Base-by-base conservation (phyloP, 2,888 invertebrate genomes). In the Leptodirus hochenwartii region DNA sequence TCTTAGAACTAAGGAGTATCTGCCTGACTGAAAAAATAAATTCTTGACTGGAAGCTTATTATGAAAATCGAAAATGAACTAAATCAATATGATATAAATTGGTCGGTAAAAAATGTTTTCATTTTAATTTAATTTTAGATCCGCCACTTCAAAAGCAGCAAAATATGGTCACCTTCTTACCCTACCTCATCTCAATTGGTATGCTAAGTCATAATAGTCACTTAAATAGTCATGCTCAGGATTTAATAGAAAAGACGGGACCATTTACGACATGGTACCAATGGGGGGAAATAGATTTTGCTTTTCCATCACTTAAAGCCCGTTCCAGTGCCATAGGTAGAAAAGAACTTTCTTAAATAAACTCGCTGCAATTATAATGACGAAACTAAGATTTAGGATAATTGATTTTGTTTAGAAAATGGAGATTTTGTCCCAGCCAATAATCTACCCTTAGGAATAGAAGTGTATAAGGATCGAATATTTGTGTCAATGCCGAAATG, bases 261-360 rank as follows among this genome's bases (percentile, higher is more conserved):
- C 66, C 67, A 1, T 65, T 69, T 39, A 60, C 46, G 41, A 66
- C 70, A 14, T 58, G 74, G 13, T 78, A 76, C 48, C 68, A 71
- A 34, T 84, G 82, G 82, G 71, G 69, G 37, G 60, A 63, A 17
- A 51, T 84, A 4, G 82, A 84, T 47, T 81, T 72, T 45, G 68
- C 69, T 28, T 84, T 71, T 47, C 66, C 69, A 3, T 62, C 65
- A 1, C 54, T 58, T 11, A 53, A 56, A 9, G 65, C 66, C 25
- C 58, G 77, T 13, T 55, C 62, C 15, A 48, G 54, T 16, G 77
- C 77, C 1, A 56, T n/a, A n/a, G n/a, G n/a, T n/a, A n/a, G n/a
- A n/a, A n/a, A n/a, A n/a, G n/a, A n/a, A n/a, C n/a, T n/a, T n/a
- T n/a, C n/a, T n/a, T n/a, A n/a, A n/a, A n/a, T n/a, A n/a, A n/a